phyloP scores from a whole-genome alignment of 2,888 invertebrate species.

The Imbricaverruca yamaguchii region DNA sequence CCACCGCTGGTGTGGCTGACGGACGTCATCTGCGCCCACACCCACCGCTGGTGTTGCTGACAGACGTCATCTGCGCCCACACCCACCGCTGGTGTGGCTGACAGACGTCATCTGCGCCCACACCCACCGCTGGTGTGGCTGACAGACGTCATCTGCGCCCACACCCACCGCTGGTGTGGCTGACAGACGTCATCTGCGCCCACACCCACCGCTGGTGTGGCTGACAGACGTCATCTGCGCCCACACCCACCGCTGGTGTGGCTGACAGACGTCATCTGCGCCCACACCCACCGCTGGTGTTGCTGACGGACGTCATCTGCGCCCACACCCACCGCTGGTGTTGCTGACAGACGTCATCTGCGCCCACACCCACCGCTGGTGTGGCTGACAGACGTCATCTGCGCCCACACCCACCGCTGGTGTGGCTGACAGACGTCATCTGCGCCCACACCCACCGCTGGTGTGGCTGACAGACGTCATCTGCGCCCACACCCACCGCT shows the following conservation, averaged over 20 bases:
- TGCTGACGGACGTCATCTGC: background rate
- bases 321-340: background rate
- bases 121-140: background rate
- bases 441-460: background rate
- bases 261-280: background rate
- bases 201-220: background rate
- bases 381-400: background rate
- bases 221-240: background rate
- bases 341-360: background rate
- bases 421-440: background rate
- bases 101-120: background rate
- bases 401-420: background rate
- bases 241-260: background rate
- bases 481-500: background rate
- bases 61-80: background rate
- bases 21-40: background rate
- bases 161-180: background rate
- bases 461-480: background rate
- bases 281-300: background rate
- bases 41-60: background rate
- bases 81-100: background rate
- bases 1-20: background rate
- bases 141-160: background rate
- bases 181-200: background rate
- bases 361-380: background rate